Conservation (phyloP, 2,797 vertebrate species). For the Paedocypris micromegethes region DNA sequence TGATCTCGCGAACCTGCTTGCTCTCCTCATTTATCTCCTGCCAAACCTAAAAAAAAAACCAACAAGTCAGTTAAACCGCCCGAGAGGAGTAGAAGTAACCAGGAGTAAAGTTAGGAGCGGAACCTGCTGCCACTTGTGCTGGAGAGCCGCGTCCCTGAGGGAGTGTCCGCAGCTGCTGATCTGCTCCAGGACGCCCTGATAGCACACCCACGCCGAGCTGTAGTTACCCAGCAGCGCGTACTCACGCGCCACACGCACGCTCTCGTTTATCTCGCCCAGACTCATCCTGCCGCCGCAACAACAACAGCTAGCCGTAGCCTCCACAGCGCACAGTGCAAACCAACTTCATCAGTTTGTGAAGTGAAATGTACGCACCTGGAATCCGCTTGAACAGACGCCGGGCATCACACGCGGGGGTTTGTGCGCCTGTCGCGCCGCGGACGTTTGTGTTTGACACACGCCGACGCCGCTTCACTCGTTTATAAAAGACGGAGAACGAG, state of each 20-base stretch:
- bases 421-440: too few relatives aligned
- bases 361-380: neutral
- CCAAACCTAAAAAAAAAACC: slow-evolving; percentile 73
- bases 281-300: slow-evolving; percentile 73
- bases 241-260: slow-evolving; percentile 92
- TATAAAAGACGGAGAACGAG: too few relatives aligned
- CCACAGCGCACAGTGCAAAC: too few relatives aligned
- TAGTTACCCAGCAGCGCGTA: slow-evolving; percentile 96
- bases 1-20: slow-evolving; percentile 89
- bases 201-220: slow-evolving; percentile 88
- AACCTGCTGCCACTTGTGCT: slow-evolving; percentile 95
- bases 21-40: slow-evolving; percentile 92
- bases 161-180: slow-evolving; percentile 85
- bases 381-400: too few relatives aligned
- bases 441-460: too few relatives aligned
- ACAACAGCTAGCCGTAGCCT: neutral
- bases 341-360: neutral
- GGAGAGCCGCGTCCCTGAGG: slow-evolving; percentile 76
- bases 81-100: neutral
- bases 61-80: neutral
- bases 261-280: slow-evolving; percentile 91
- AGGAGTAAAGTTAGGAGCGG: neutral
- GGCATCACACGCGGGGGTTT: too few relatives aligned
- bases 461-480: too few relatives aligned
- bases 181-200: slow-evolving; percentile 90